phyloP scores from a whole-genome alignment of 30 jellyfish, hydroid and myxozoan genomes.

The Haliclystus octoradiatus region DNA sequence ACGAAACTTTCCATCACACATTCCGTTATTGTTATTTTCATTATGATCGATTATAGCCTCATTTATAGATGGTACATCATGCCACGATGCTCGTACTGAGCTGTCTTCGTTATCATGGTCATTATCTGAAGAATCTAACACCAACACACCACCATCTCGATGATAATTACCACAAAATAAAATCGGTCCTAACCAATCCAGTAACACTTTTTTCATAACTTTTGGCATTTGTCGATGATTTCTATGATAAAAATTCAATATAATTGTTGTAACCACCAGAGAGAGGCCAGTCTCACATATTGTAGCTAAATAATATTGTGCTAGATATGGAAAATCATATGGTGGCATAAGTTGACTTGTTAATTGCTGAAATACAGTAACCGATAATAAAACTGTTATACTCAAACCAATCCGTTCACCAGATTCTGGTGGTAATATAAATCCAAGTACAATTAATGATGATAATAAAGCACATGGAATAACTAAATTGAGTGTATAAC shows the following conservation, averaged over 20 bases:
- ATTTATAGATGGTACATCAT: too few species aligned
- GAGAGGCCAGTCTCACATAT: constrained; percentile 51
- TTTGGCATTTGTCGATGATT: constrained; percentile 51
- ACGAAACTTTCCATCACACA: too few species aligned
- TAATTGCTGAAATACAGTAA: constrained; percentile 65
- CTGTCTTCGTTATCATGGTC: not conserved
- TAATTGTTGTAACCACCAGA: constrained; percentile 38
- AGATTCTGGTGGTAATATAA: constrained; percentile 66
- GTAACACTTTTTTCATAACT: constrained; percentile 22
- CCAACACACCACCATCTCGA: too few species aligned
- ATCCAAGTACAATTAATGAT: constrained; percentile 56
- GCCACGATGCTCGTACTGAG: not conserved
- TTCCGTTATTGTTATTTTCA: too few species aligned
- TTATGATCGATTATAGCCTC: too few species aligned
- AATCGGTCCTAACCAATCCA: constrained; percentile 48
- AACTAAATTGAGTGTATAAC: constrained; percentile 37
- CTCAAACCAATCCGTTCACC: constrained; percentile 73
- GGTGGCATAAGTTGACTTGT: constrained; percentile 76
- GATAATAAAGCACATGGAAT: constrained; percentile 69
- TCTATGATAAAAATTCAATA: constrained; percentile 46
- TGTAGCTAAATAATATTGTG: constrained; percentile 54
- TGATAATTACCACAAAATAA: constrained; percentile 28
- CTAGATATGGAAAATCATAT: constrained; percentile 63
- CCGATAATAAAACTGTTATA: constrained; percentile 49
- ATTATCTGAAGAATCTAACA: too few species aligned